Evolutionary conservation across 2,113 vertebrate species (phyloP), one percentile per base, ranked within the genome.

Genomic region (Engystomops pustulosus): DNA sequence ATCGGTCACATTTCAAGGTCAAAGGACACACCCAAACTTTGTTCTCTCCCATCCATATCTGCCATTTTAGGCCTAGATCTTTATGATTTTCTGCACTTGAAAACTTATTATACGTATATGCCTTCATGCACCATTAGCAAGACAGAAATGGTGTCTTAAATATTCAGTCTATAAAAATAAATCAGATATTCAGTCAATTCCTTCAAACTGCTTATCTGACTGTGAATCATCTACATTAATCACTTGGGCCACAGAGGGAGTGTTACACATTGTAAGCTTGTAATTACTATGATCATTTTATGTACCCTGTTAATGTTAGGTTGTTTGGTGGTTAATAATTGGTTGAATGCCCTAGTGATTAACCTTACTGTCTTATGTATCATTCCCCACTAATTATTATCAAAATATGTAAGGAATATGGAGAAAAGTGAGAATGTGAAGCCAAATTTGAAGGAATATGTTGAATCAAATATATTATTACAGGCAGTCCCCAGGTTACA

Each of bases 361-460:
- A 70, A 70, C 36, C 62, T 70, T 41, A 41, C 67, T n/a, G 36
- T 70, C 36, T 70, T 70, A 70, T 70, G 36, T 41, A n/a, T 70
- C 15, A 70, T 41, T 41, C 17, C 41, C 15, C 6, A 18, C 34
- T 70, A 70, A 70, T 70, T 70, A 14, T 41, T 41, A 23, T 41
- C 36, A 23, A 23, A 23, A n/a, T 41, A 41, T 70, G 53, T 25
- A 3, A 25, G 53, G 53, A 55, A 8, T 5, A 27, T 27, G 27
- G 30, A 17, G 27, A 65, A 65, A 32, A 14, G 30, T 32, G 14
- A 65, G 1, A 1, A 32, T 32, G 7, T 65, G 60, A 65, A 14
- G 27, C 27, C 30, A 36, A 67, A 20, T 36, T 8, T 67, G 17
- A 20, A 8, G 8, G 7, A 20, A 67, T 67, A 15, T 7, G 6